Evolutionary conservation across 2,113 vertebrate genomes (phyloP), one percentile per base, ranked within the genome.

Genomic region (Okapia johnstoni): DNA sequence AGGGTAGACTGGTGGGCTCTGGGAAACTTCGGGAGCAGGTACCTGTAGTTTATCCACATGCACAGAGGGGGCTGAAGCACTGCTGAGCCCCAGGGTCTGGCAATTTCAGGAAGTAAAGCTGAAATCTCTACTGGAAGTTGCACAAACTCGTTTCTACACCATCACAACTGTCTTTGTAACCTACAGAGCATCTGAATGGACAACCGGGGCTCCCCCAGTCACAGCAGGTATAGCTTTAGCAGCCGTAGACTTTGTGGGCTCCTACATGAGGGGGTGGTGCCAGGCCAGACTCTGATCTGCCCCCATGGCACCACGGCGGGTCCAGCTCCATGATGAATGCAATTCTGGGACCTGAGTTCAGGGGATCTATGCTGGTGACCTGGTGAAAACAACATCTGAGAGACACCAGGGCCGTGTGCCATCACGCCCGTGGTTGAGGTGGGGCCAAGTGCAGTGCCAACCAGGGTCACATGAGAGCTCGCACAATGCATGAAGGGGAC

Each of bases 211-310:
- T 9, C 73, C 73, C 25, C 23, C 13, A 77, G 13, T 28, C 73
- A 77, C 40, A 26, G 13, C 4, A 26, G 73, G 73, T 26, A 12
- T 28, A 16, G 25, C 40, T 5, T 28, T 16, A 77, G 73, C 25
- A 28, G 73, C 40, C 16, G 40, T 46, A 77, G 40, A 9, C 25
- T 76, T 26, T 46, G 40, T 28, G 43, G 40, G 25, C 73, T 23
- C 40, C 13, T 28, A 77, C 73, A 28, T 14, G 0, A 28, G 40
- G 73, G 73, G 14, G 7, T 0, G 5, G 25, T 3, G 25, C 73
- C 43, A 77, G 40, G 40, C 7, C 2, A 0, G 25, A 77, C 7
- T 46, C 40, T 46, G 73, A 77, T 25, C 43, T 46, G 40, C 40
- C 40, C 26, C 14, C 21, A 73, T 11, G 16, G 25, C 7, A 46